Conservation (phyloP, 2,113 vertebrate genomes). For the Pterophyllum scalare region DNA sequence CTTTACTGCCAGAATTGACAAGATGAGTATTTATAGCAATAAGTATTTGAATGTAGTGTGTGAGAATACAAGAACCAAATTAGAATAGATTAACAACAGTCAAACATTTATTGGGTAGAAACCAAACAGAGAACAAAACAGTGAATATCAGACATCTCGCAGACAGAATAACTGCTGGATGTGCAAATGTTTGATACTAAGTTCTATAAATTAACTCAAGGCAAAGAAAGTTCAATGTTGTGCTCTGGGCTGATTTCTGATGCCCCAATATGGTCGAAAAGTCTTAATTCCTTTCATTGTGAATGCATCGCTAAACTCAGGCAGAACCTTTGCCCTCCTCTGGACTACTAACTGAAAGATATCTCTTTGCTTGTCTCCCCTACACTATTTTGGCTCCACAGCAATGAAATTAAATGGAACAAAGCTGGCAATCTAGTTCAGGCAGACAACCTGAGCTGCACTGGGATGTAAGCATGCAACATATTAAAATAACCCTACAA, state of each 20-base stretch:
- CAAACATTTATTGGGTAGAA: conserved; percentile 1
- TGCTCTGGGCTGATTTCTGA: not conserved
- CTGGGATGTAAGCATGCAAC: not conserved
- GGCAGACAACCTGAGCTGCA: too few relatives aligned
- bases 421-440: too few relatives aligned
- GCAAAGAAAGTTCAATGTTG: not conserved
- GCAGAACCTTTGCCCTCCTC: too few relatives aligned
- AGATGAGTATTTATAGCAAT: not conserved
- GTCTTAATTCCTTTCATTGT: too few relatives aligned
- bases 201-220: not conserved
- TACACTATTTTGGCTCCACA: too few relatives aligned
- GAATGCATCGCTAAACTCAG: too few relatives aligned
- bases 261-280: not conserved
- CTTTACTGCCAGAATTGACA: not conserved
- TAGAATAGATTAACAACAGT: not conserved
- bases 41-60: not conserved
- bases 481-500: not conserved
- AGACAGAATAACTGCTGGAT: not conserved
- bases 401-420: too few relatives aligned
- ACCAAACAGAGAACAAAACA: not conserved
- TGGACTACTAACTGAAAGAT: too few relatives aligned
- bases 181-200: not conserved
- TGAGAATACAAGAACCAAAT: not conserved
- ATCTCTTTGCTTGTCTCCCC: too few relatives aligned
- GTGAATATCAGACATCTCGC: too few relatives aligned